phyloP scores from a whole-genome alignment of 2,888 invertebrate genomes.

The Lasioglossum calceatum region DNA sequence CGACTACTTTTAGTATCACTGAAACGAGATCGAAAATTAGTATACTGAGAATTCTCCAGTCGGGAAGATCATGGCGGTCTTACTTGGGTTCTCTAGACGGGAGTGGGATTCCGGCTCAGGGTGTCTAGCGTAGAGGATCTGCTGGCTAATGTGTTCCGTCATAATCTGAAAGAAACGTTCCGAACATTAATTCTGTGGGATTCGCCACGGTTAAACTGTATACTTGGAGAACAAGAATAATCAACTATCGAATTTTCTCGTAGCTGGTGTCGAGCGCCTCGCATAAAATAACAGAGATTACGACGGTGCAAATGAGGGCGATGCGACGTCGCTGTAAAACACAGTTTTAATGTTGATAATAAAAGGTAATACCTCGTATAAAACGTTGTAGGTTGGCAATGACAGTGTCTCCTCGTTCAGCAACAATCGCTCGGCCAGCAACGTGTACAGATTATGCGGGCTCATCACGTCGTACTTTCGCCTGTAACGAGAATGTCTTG shows the following conservation, averaged over 20 bases:
- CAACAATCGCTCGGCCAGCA: slow-evolving; percentile 96
- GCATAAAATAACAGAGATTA: background rate
- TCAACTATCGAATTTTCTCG: no score
- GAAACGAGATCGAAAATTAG: slow-evolving; percentile 75
- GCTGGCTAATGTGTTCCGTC: slow-evolving; percentile 98
- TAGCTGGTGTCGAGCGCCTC: background rate
- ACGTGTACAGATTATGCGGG: slow-evolving; percentile 98
- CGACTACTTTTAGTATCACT: slow-evolving; percentile 99
- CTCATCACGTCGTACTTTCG: slow-evolving; percentile 99
- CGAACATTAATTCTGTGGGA: background rate
- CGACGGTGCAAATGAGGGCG: background rate
- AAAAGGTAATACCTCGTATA: slow-evolving; percentile 92
- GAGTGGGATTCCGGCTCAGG: slow-evolving; percentile 98
- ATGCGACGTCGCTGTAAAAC: background rate
- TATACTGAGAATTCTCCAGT: background rate
- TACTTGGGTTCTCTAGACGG: slow-evolving; percentile 98
- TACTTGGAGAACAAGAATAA: no score
- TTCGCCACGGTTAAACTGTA: background rate
- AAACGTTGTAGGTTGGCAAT: slow-evolving; percentile 98
- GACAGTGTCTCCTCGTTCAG: slow-evolving; percentile 95
- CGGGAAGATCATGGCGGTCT: slow-evolving; percentile 81
- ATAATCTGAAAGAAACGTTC: slow-evolving; percentile 87
- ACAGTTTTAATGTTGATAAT: background rate
- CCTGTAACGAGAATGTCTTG: slow-evolving; percentile 84
- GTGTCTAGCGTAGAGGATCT: slow-evolving; percentile 96